phyloP scores from a whole-genome alignment of 2,113 vertebrate species.

The Tylochromis polylepis region DNA sequence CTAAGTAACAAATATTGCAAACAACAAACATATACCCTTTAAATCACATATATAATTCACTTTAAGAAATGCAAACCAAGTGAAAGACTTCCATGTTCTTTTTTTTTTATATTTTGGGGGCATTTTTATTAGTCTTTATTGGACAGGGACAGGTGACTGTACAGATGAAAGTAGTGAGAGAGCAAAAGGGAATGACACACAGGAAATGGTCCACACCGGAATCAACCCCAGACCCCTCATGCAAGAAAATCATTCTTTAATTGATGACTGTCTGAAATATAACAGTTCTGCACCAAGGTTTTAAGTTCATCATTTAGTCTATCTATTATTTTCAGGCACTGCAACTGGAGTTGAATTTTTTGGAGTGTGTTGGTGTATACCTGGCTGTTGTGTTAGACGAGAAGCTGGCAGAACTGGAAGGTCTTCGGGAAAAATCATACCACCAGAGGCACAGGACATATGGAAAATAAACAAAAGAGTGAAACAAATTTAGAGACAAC shows the following conservation, averaged over 20 bases:
- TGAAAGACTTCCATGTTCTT: not conserved
- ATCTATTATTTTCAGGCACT: not conserved
- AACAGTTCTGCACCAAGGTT: not conserved
- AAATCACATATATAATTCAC: not conserved
- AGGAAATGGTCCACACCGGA: not conserved
- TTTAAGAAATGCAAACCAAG: not conserved
- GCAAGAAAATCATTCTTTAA: not conserved
- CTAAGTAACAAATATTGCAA: not conserved
- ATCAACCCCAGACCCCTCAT: not conserved
- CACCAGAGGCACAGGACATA: not conserved
- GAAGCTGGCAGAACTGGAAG: constrained; percentile 75
- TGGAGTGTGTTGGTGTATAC: constrained; percentile 29
- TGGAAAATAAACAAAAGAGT: not conserved
- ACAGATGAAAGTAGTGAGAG: not conserved
- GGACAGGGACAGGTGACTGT: not conserved
- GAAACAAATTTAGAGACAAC: not conserved
- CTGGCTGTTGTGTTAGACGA: constrained; percentile 63
- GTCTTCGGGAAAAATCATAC: constrained; percentile 49
- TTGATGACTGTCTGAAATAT: not conserved
- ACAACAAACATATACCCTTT: not conserved
- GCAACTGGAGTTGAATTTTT: not conserved
- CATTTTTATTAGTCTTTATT: not conserved
- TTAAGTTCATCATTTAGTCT: not conserved
- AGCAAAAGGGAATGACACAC: not conserved
- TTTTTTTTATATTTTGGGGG: not conserved